Percentiles rank a stretch among this genome's conserved stretches.
These are phyloP conservation scores for Numenius arquata DNA, from an alignment of 2,113 vertebrate genomes.

Conservation along the genomic window DNA sequence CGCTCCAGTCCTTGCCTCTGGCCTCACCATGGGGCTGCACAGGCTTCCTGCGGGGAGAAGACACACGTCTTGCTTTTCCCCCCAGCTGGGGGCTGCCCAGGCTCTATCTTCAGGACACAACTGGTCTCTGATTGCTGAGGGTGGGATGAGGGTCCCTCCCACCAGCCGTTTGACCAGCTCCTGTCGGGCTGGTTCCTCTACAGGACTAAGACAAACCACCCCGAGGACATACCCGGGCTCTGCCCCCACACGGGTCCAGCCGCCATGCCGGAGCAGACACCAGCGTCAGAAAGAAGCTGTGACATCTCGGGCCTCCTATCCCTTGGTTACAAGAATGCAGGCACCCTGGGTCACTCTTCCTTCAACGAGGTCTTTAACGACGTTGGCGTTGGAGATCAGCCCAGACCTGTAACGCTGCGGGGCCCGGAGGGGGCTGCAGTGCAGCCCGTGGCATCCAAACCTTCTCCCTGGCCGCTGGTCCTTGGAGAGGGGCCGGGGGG, in stretches of 20 bases:
- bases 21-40: fast-evolving
- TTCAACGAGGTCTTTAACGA: neutral
- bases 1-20: neutral
- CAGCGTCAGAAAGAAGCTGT: neutral
- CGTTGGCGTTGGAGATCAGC: neutral
- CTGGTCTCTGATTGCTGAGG: neutral
- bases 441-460: neutral
- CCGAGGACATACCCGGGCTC: fast-evolving
- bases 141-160: neutral
- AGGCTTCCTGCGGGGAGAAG: neutral
- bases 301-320: neutral
- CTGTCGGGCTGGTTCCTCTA: neutral
- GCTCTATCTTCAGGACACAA: neutral
- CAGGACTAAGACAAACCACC: neutral
- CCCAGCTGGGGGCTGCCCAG: neutral
- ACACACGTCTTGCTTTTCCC: neutral
- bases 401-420: neutral
- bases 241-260: fast-evolving
- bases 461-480: neutral
- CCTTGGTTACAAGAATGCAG: neutral
- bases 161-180: fast-evolving
- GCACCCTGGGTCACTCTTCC: neutral
- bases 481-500: neutral
- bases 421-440: neutral
- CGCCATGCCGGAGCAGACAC: neutral